Evolutionary conservation across 2,113 vertebrate species (phyloP), one percentile per base, ranked within the genome.

Genomic region (Mobula birostris): DNA sequence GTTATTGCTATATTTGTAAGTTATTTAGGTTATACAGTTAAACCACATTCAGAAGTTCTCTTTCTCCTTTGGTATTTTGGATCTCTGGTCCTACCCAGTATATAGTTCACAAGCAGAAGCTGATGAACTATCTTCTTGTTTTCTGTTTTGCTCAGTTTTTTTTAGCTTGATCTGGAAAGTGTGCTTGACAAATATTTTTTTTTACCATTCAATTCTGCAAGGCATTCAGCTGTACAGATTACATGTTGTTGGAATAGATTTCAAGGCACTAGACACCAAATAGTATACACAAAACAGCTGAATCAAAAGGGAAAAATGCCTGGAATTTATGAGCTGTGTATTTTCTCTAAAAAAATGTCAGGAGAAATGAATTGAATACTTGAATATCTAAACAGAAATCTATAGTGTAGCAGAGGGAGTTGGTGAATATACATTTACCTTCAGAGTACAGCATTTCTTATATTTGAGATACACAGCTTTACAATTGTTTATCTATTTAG

Each of bases 261-360:
- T 92, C 90, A 92, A 21, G 17, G n/a, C 66, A 85, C 88, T 19
- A 11, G 32, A 24, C 68, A 92, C 66, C 58, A 68, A 72, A 72
- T 72, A 36, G 24, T 72, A 21, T 21, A 74, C 32, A 72, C 36
- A 92, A 72, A 7, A 92, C 88, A 24, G 14, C 61, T 68, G 87
- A 61, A 92, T 68, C 36, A 72, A 19, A 40, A 32, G 66, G n/a
- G 5, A 70, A 72, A 48, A 36, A 92, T 72, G 32, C 21, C 66
- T 72, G 66, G 19, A 92, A 92, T 92, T 72, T 68, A 72, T 92
- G 17, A 92, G 8, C 61, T 88, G 83, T 72, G n/a, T 72, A 70
- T 36, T 72, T 92, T 92, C 21, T 40, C 66, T 48, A 12, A 72
- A 24, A 92, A 92, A 66, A 14, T 68, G 61, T 63, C 63, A 36